Evolutionary conservation across 2,113 vertebrate genomes (phyloP).

Genomic region (Tyrannus savana): DNA sequence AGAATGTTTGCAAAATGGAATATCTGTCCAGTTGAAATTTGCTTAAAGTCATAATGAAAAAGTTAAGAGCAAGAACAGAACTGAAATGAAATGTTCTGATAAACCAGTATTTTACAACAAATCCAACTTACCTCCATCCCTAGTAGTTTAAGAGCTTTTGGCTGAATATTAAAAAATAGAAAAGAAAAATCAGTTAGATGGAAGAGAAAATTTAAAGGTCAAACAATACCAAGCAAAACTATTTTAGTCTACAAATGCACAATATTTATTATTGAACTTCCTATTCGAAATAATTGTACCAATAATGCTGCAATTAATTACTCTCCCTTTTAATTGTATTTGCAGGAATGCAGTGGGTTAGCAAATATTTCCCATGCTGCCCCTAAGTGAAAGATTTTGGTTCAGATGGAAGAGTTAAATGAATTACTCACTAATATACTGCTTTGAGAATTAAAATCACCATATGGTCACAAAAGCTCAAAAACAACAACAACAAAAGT

Average conservation of each 20-base stretch:
- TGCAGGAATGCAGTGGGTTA: neutral
- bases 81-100: neutral
- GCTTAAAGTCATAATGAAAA: neutral
- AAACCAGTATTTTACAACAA: neutral
- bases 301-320: neutral
- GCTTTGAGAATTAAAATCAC: neutral
- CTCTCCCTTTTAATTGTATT: neutral
- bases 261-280: neutral
- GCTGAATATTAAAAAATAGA: constrained; percentile 75
- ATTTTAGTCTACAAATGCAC: neutral
- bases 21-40: neutral
- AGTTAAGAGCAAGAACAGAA: neutral
- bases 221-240: neutral
- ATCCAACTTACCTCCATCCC: constrained; percentile 91
- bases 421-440: neutral
- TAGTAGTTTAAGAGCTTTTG: constrained; percentile 95
- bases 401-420: neutral
- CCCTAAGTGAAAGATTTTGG: neutral
- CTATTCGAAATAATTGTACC: neutral
- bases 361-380: neutral
- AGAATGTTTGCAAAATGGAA: neutral
- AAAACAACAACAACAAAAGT: neutral
- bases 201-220: neutral
- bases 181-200: neutral
- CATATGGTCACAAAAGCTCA: neutral